These are phyloP conservation scores for Drosophila varians DNA, from an alignment of 1,140 invertebrate genomes.

Conservation along the genomic window DNA sequence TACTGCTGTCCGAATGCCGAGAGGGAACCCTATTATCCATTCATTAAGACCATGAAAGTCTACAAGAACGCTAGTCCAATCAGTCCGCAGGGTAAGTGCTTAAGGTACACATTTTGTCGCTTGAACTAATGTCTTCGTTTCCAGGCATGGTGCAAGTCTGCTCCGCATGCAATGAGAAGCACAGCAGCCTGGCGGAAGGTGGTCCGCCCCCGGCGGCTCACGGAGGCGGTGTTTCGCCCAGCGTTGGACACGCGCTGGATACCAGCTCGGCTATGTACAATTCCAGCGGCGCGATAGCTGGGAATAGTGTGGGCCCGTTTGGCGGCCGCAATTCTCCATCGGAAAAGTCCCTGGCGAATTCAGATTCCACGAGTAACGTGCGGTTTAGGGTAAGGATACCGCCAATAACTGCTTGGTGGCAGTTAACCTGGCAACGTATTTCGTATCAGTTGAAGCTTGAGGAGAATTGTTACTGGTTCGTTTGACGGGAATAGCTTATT, in stretches of 20 bases:
- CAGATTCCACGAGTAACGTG: conserved; percentile 80
- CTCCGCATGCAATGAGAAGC: conserved; percentile 87
- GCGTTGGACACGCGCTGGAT: conserved; percentile 50
- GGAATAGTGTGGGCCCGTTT: conserved; percentile 32
- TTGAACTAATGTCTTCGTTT: conserved; percentile 10
- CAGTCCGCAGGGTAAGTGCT: conserved; percentile 87
- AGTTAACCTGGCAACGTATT: neutral
- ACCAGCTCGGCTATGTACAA: conserved; percentile 48
- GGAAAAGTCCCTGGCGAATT: conserved; percentile 79
- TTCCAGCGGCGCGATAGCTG: conserved; percentile 41
- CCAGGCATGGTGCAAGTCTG: conserved; percentile 92
- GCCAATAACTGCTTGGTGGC: neutral
- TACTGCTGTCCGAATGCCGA: conserved; percentile 93
- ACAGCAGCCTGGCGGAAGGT: conserved; percentile 73
- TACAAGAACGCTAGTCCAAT: conserved; percentile 93
- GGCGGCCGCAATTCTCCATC: conserved; percentile 76
- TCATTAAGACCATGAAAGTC: conserved; percentile 90
- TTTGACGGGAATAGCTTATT: neutral
- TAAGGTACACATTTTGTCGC: conserved; percentile 6
- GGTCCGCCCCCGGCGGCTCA: conserved; percentile 25
- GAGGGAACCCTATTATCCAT: conserved; percentile 94
- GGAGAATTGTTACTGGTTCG: neutral
- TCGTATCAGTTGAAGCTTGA: neutral
- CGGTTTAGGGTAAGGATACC: conserved; percentile 74
- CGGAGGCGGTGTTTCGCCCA: conserved; percentile 21